These are phyloP conservation scores for Drosophila ercepeae DNA, from an alignment of 1,140 invertebrate species.

Conservation along the genomic window DNA sequence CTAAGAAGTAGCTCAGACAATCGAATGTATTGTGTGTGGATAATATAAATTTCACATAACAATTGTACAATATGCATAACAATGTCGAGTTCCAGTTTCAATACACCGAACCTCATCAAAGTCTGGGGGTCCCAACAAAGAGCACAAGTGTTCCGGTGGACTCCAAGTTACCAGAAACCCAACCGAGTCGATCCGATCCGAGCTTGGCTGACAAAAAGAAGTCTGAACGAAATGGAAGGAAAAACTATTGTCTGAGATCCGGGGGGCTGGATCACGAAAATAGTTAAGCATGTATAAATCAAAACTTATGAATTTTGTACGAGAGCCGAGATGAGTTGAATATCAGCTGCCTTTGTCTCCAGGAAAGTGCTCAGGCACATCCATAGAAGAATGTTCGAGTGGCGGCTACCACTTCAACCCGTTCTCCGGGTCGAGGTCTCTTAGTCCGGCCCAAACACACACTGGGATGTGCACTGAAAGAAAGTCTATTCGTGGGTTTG, in stretches of 20 bases:
- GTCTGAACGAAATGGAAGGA: constrained; percentile 42
- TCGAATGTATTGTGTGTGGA: constrained; percentile 60
- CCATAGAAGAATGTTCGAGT: constrained; percentile 42
- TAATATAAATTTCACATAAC: constrained; percentile 69
- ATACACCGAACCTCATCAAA: constrained; percentile 35
- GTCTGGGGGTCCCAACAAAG: constrained; percentile 28
- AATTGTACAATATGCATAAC: constrained; percentile 79
- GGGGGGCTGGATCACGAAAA: constrained; percentile 47
- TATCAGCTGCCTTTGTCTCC: background rate
- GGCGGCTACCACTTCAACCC: constrained; percentile 52
- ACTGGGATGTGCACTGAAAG: constrained; percentile 6
- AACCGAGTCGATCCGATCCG: constrained; percentile 4
- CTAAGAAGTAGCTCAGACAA: constrained; percentile 70
- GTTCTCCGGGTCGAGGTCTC: constrained; percentile 53
- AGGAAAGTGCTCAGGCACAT: constrained; percentile 6
- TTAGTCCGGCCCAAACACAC: constrained; percentile 14
- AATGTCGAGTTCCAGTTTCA: constrained; percentile 69
- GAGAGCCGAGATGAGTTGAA: constrained; percentile 39
- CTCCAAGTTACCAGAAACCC: constrained; percentile 22
- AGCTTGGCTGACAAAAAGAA: constrained; percentile 17
- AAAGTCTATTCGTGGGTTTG: background rate
- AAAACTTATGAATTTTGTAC: constrained; percentile 71
- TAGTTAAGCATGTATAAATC: constrained; percentile 54
- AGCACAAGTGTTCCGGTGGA: constrained; percentile 70
- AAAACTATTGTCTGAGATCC: constrained; percentile 72